These are phyloP conservation scores for crab-eating macaque (Macaca fascicularis) DNA, from an alignment of 2,113 vertebrate genomes.

Conservation along the genomic window DNA sequence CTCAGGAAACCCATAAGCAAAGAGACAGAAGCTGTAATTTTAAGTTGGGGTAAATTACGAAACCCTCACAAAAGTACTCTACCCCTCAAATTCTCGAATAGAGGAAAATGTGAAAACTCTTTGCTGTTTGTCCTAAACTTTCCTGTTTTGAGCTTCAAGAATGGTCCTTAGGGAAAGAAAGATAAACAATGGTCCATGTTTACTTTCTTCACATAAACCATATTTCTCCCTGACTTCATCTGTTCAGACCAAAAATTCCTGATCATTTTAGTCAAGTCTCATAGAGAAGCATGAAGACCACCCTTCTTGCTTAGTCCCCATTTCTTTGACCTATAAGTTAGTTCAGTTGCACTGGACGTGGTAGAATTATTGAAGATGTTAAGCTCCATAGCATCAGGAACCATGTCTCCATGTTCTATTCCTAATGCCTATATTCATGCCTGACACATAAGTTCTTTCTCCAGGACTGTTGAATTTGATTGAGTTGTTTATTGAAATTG, in stretches of 20 bases:
- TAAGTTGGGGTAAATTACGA: neutral
- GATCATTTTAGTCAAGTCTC: neutral
- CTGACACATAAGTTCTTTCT: neutral
- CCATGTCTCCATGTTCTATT: neutral
- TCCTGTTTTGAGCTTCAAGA: neutral
- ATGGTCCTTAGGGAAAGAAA: neutral
- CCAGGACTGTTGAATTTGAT: neutral
- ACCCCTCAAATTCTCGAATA: neutral
- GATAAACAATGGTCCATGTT: neutral
- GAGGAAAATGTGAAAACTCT: neutral
- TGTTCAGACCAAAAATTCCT: neutral
- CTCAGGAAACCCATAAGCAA: neutral
- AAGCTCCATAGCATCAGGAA: neutral
- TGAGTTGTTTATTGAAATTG: neutral
- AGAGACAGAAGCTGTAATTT: neutral
- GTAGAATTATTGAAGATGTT: neutral
- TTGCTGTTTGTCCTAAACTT: neutral
- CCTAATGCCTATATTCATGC: neutral
- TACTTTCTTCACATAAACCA: neutral
- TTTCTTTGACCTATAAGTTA: neutral
- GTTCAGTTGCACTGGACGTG: neutral
- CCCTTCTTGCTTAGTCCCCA: neutral
- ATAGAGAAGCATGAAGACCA: neutral
- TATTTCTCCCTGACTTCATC: neutral
- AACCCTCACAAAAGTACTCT: neutral